Evolutionary conservation across 2,113 vertebrate species (phyloP), one percentile per base, ranked within the genome.

Genomic region (Arvicanthis niloticus): DNA sequence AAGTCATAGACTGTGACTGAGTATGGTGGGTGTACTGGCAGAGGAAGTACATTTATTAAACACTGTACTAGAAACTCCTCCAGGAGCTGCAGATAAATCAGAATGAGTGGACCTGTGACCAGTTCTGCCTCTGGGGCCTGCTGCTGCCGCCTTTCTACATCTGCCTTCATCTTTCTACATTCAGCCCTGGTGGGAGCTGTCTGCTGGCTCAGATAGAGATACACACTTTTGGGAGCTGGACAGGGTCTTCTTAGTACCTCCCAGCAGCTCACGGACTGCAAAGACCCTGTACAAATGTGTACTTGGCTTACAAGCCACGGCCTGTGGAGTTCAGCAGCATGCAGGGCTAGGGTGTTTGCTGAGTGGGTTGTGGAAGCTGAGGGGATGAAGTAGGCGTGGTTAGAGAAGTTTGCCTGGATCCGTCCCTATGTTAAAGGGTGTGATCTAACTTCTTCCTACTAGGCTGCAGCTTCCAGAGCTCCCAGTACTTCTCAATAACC

Each of bases 11-110:
- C 26, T 48, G 8, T 56, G 77, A 62, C 85, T 40, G 94, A 92
- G 86, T 92, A 56, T 31, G 62, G 56, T 34, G 68, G 37, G 62
- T 95, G 29, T 67, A 40, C 8, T 13, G 7, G 24, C 19, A 72
- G 40, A 87, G 58, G 68, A 92, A 89, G 67, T 42, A 15, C 67
- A 56, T 88, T 92, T 89, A 80, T 88, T 76, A 86, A 92, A 85
- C 70, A 48, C 60, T 62, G 65, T 80, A 42, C 81, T 29, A 8
- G 26, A 62, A 17, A 31, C 17, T 45, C 40, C 12, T 29, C 70
- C 58, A n/a, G 88, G 80, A 91, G 85, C 85, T 91, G 91, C 62
- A 77, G 86, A 70, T 70, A 42, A n/a, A 76, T 76, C 12, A 76
- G 78, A 80, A 58, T 15, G 51, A 58, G 51, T 60, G 22, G 37